Base-by-base conservation (phyloP, 1,140 invertebrate species). In the Tyrophagus putrescentiae region DNA sequence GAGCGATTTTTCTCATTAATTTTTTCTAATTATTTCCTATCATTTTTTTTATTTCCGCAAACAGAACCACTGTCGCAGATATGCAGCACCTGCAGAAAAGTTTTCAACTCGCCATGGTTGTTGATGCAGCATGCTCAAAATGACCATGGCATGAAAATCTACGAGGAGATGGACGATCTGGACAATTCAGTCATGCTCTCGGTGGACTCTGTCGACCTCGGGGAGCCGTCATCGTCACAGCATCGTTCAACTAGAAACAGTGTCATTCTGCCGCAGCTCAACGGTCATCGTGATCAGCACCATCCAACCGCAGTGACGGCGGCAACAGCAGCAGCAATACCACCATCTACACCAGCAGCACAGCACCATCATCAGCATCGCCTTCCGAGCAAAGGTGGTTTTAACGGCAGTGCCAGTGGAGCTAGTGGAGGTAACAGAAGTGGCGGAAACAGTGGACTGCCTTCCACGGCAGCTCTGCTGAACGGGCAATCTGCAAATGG, bases 71-170 rank as follows among this genome's bases (percentile, higher is more conserved):
- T 83, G 71, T 87, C 86, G 76, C 87, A 93, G 71, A 82, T 90
- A 39, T 97, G 93, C 72, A 90, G 83, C 18, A 93, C 91, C 32
- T 97, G 93, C 75, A 91, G 91, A 65, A 82, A 84, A 56, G 80
- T 85, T 41, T 80, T 87, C 54, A 80, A 83, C 65, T 93, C 91
- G 25, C 90, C 93, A 0, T 98, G 92, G 92, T 79, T 82, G 44
- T 76, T 98, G 62, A 79, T 97, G 11, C 90, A 95, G 71, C 93
- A 97, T 70, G 90, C 87, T 18, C 92, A 97, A 72, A 85, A 84
- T 64, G 80, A 83, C 48, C 92, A 96, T 71, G 91, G 91, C 21
- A 83, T 94, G 61, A 87, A 91, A 70, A 88, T 96, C 65, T 96
- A 60, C 41, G 59, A 52, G 21, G 59, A 62, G 16, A 39, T 62